Evolutionary conservation across 1,140 invertebrate species (phyloP).

Genomic region (Oppia nitens): DNA sequence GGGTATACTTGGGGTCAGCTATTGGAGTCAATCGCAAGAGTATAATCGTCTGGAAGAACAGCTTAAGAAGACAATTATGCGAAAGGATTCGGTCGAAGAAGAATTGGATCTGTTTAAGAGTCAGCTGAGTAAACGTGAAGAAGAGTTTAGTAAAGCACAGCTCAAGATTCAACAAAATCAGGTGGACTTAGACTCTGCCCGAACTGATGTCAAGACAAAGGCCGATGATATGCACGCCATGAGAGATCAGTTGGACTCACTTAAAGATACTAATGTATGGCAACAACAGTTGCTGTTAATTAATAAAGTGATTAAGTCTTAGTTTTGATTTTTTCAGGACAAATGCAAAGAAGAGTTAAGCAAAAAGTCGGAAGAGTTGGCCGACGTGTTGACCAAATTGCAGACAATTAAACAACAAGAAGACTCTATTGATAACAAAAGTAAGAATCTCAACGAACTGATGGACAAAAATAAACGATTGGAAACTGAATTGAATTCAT

Average conservation of each 20-base stretch:
- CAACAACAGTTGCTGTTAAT: no score
- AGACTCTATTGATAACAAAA: neutral
- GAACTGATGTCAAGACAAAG: neutral
- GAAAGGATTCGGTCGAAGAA: constrained; percentile 6
- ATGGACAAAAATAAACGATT: neutral
- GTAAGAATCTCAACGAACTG: neutral
- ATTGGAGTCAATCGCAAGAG: constrained; percentile 9
- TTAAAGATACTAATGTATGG: constrained; percentile 7
- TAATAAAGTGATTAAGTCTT: neutral
- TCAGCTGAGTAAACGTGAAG: constrained; percentile 7
- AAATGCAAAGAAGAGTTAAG: constrained; percentile 4
- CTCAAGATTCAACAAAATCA: constrained; percentile 4
- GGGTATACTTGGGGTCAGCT: constrained; percentile 10
- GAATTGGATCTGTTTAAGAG: constrained; percentile 1
- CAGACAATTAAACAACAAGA: constrained; percentile 3
- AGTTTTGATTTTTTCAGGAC: neutral
- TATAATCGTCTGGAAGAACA: constrained; percentile 10
- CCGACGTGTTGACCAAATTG: neutral
- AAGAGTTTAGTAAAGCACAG: constrained; percentile 8
- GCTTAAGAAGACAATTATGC: neutral
- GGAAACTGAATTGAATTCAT: neutral
- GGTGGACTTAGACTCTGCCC: neutral
- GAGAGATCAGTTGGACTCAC: neutral
- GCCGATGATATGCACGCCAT: neutral
- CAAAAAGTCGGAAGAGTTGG: neutral